Evolutionary conservation across 2,888 invertebrate species (phyloP).

Genomic region (Conistra vaccinii): DNA sequence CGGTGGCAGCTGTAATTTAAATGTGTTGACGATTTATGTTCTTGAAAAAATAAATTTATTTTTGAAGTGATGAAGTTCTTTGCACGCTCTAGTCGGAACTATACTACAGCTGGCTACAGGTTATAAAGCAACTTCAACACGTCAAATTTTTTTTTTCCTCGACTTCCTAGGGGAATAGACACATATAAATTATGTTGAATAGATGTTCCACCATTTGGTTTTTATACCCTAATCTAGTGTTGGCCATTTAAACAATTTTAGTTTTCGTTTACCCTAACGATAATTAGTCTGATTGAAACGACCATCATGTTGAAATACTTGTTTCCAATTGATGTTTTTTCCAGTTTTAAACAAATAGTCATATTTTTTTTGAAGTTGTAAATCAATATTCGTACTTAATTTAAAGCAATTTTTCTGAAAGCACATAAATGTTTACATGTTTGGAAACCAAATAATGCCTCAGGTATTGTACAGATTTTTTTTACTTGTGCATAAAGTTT

Average conservation of each 20-base stretch:
- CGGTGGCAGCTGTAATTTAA: slow-evolving; percentile 89
- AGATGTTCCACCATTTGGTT: neutral
- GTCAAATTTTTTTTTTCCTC: no score
- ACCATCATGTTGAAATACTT: neutral
- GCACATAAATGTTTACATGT: neutral
- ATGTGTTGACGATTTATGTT: neutral
- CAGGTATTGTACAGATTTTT: no score
- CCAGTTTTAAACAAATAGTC: neutral
- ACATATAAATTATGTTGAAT: no score
- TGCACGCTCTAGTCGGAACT: neutral
- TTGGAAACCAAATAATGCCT: no score
- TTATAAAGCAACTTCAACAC: neutral
- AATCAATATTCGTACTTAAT: no score
- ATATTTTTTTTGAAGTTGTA: no score
- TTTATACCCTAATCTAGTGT: no score
- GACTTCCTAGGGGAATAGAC: no score
- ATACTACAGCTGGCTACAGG: neutral
- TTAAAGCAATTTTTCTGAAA: no score
- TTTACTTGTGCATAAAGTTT: no score
- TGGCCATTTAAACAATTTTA: neutral
- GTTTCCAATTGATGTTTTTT: neutral
- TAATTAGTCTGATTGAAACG: neutral
- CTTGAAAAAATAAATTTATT: neutral
- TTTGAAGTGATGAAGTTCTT: neutral
- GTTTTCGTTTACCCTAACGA: neutral